Conservation (phyloP, 2,797 vertebrate species). For the Decapterus maruadsi region DNA sequence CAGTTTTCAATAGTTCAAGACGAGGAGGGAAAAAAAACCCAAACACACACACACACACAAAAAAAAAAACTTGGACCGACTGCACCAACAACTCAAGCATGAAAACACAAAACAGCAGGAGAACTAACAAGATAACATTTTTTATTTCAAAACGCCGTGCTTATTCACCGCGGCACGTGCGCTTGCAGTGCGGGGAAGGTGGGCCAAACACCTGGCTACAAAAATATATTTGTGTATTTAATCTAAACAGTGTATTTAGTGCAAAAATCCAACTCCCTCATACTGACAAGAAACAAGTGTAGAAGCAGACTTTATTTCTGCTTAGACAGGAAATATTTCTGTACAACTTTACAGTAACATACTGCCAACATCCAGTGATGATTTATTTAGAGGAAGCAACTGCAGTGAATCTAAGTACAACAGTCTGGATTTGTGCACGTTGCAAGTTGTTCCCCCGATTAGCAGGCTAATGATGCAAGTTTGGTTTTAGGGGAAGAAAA, state of each 20-base stretch:
- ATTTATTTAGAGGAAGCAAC: slow-evolving; percentile 35
- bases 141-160: slow-evolving; percentile 1
- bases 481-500: background rate
- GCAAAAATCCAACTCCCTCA: background rate
- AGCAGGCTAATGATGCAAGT: slow-evolving; percentile 15
- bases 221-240: background rate
- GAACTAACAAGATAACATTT: background rate
- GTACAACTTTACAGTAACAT: background rate
- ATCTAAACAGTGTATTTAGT: background rate
- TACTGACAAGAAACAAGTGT: no score
- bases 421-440: slow-evolving; percentile 6
- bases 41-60: no score
- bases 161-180: background rate
- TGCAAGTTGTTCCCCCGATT: background rate
- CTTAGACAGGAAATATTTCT: slow-evolving; percentile 10
- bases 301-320: background rate
- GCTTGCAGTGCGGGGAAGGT: background rate
- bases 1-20: slow-evolving; percentile 5
- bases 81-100: slow-evolving; percentile 9
- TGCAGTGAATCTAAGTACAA: slow-evolving; percentile 3
- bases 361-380: slow-evolving; percentile 14
- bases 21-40: background rate
- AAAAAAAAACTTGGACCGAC: slow-evolving; percentile 8
- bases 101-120: slow-evolving; percentile 11
- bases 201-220: background rate